Conservation (phyloP, 2,888 invertebrate genomes). For the Hydraecia micacea region DNA sequence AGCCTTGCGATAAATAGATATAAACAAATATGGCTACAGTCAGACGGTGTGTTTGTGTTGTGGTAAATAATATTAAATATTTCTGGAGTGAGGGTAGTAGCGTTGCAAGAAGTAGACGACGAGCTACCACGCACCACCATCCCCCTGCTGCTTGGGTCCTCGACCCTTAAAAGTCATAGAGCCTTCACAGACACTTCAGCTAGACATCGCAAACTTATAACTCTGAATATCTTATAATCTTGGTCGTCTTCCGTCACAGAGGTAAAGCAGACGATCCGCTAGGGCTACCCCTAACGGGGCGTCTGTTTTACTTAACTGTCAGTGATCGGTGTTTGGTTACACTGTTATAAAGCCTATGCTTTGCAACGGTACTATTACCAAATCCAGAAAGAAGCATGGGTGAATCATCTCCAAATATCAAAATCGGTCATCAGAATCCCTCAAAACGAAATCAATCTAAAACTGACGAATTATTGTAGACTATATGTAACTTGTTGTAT, state of each 20-base stretch:
- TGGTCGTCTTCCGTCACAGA: not conserved
- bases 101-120: not conserved
- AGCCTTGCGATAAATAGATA: slow-evolving; percentile 31
- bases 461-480: not conserved
- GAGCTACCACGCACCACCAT: no score
- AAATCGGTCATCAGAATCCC: slow-evolving; percentile 1
- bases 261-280: not conserved
- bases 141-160: not conserved
- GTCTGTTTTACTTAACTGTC: no score
- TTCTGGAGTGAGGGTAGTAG: not conserved
- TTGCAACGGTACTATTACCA: not conserved
- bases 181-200: not conserved
- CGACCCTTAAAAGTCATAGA: not conserved
- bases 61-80: not conserved
- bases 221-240: not conserved
- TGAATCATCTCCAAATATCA: not conserved
- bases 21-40: slow-evolving; percentile 37
- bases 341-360: no score
- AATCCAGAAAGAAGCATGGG: not conserved
- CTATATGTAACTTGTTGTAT: not conserved
- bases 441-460: not conserved
- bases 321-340: not conserved
- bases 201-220: not conserved
- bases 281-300: no score
- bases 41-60: slow-evolving; percentile 4